phyloP scores from a whole-genome alignment of 2,797 vertebrate species.

The Anguilla obscura region DNA sequence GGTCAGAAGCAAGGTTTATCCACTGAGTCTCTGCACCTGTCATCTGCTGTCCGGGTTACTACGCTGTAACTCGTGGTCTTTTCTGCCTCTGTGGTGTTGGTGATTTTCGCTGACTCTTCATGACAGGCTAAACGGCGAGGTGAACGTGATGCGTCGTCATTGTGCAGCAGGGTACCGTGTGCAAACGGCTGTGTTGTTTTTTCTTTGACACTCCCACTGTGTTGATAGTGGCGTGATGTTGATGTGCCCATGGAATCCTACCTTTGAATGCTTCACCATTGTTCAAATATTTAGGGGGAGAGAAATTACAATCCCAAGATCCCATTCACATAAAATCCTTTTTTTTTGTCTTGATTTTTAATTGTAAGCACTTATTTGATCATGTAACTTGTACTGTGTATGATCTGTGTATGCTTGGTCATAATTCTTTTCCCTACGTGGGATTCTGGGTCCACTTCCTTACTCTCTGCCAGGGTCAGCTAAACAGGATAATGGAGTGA shows the following conservation, averaged over 20 bases:
- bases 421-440: not conserved
- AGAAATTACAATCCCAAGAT: not conserved
- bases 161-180: not conserved
- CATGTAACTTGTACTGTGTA: not conserved
- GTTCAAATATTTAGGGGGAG: not conserved
- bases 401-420: not conserved
- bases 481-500: constrained; percentile 39
- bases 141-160: not conserved
- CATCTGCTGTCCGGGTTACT: not conserved
- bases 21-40: not conserved
- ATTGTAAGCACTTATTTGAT: not conserved
- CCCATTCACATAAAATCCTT: not conserved
- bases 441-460: not conserved
- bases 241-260: not conserved
- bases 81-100: not conserved
- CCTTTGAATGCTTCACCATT: not conserved
- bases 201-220: not conserved
- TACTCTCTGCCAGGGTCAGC: constrained; percentile 30
- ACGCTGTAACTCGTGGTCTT: not conserved
- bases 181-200: not conserved
- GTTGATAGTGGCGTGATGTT: not conserved
- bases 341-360: not conserved
- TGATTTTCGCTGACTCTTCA: not conserved
- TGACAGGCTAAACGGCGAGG: not conserved
- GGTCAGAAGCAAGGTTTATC: not conserved